Evolutionary conservation across 1,140 invertebrate genomes (phyloP).

Genomic region (Stegodyphus dumicola): DNA sequence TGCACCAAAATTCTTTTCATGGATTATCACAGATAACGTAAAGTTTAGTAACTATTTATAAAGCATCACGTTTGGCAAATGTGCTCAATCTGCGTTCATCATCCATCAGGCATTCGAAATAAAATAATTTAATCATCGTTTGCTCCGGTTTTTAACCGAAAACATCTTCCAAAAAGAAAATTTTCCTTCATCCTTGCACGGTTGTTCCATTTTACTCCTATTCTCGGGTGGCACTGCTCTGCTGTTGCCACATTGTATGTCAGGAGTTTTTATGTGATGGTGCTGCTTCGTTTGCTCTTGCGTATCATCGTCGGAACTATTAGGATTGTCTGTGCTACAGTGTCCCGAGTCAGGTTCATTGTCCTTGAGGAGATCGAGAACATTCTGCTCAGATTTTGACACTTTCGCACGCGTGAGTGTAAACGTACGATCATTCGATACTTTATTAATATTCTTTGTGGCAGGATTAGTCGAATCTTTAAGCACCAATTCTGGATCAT

Average conservation of each 20-base stretch:
- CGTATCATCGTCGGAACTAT: conserved; percentile 44
- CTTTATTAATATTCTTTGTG: conserved; percentile 63
- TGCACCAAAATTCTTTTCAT: neutral
- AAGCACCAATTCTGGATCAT: conserved; percentile 76
- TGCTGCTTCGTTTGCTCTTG: conserved; percentile 16
- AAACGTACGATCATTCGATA: neutral
- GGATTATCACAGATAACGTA: conserved; percentile 55
- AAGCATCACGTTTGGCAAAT: conserved; percentile 10
- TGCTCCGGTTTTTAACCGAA: conserved; percentile 33
- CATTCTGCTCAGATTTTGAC: conserved; percentile 75
- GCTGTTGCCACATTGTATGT: conserved; percentile 6
- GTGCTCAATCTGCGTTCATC: neutral
- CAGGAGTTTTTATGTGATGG: neutral
- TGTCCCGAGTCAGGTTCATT: conserved; percentile 54
- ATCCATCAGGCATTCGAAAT: neutral
- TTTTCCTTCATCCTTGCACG: conserved; percentile 29
- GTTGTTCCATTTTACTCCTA: neutral
- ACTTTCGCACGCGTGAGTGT: conserved; percentile 65
- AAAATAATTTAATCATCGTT: conserved; percentile 16
- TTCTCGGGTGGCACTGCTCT: neutral
- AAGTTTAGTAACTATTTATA: conserved; percentile 51
- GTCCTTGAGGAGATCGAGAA: conserved; percentile 77
- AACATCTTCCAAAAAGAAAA: conserved; percentile 61
- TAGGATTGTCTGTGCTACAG: conserved; percentile 53
- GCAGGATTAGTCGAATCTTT: conserved; percentile 70